Base-by-base conservation (phyloP, 1,140 invertebrate species). In the Ceratina australensis region DNA sequence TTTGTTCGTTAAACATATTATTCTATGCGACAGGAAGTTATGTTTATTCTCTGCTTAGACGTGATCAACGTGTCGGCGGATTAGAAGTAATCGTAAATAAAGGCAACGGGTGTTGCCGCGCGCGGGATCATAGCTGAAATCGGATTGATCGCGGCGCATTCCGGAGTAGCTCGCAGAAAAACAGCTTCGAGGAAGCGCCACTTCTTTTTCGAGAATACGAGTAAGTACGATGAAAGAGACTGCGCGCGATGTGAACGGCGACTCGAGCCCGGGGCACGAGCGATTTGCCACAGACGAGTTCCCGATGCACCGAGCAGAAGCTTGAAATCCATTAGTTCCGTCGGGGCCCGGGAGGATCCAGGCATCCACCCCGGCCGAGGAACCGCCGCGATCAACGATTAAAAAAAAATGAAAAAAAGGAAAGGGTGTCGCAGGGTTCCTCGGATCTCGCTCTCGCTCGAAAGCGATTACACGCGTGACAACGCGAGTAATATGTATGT, bases 281-380 rank as follows among this genome's bases (percentile, higher is more conserved):
- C 81, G 79, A 86, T 80, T 86, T 65, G 79, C 59, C 67, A 59
- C 79, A 68, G 64, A 42, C 56, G 61, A 85, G 73, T 83, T 24
- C 56, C 52, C 65, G 63, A 60, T 33, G 67, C n/a, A n/a, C n/a
- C 68, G 42, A 65, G 76, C 65, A 77, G 71, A 65, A 50, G 77
- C 78, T 81, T 81, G 80, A 87, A 87, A 87, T 87, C 78, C 77
- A 85, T 86, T 87, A 74, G 81, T 87, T 80, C 80, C 84, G 78
- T 87, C 79, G 85, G 83, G 28, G 52, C 56, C 60, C 78, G 78
- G 65, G 15, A 61, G 72, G 66, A 82, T 83, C 80, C 80, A 57
- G 75, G 75, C 82, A 84, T 69, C 81, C 76, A 60, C 75, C 49
- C 24, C 24, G 54, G 50, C n/a, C 22, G 26, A 64, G 33, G 59